These are phyloP conservation scores for Agapornis roseicollis DNA, from an alignment of 2,113 vertebrate species.

Conservation along the genomic window DNA sequence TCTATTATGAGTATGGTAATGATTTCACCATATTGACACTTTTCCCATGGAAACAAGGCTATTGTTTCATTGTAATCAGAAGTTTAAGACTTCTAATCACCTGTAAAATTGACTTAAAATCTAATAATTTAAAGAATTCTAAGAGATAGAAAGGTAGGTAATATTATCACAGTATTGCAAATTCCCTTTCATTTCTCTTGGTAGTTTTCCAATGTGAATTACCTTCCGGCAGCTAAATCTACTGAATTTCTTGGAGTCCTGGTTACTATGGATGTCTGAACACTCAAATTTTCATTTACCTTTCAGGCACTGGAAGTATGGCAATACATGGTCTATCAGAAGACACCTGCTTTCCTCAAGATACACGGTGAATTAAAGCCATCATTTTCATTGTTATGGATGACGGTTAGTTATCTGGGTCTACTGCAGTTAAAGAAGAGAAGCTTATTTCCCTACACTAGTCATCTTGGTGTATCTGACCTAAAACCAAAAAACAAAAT, in stretches of 20 bases:
- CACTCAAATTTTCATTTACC: conserved; percentile 1
- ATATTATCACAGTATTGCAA: neutral
- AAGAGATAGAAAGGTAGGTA: neutral
- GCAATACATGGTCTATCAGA: neutral
- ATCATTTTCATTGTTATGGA: neutral
- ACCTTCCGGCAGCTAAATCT: neutral
- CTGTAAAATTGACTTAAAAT: neutral
- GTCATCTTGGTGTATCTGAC: neutral
- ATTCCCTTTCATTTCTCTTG: neutral
- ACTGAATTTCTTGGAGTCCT: neutral
- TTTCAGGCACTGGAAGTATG: neutral
- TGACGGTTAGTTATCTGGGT: neutral
- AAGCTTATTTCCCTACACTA: neutral
- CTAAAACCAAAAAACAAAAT: neutral
- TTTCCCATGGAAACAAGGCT: neutral
- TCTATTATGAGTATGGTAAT: rapidly evolving
- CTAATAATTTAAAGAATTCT: neutral
- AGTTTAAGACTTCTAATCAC: neutral
- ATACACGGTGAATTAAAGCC: neutral
- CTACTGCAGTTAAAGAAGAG: neutral
- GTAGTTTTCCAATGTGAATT: neutral
- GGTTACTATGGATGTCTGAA: neutral
- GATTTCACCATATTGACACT: neutral
- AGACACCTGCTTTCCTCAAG: neutral
- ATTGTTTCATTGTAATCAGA: neutral